Base-by-base conservation (phyloP, 2,113 vertebrate genomes). In the Chaetodon trifascialis region DNA sequence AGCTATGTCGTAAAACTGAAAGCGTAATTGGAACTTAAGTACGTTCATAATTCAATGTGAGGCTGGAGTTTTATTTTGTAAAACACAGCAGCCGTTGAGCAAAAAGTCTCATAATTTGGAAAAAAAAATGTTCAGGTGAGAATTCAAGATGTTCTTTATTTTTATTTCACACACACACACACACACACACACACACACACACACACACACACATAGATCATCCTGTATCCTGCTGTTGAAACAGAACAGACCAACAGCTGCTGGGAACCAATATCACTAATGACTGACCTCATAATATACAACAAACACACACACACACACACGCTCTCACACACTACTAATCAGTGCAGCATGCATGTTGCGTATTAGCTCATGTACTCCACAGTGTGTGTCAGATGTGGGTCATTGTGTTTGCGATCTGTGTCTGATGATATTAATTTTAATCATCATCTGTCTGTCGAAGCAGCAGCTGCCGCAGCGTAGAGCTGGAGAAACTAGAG, bases 201-300 rank as follows among this genome's bases (percentile, higher is more conserved):
- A 49, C 64, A 56, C 56, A 75, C 47, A 60, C 62, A 56, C 58
- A 79, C 55, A 75, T 47, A 72, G 68, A 77, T 90, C 62, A 87
- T 89, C 76, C 67, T 17, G 46, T 25, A 80, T 86, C 88, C 79
- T 86, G 83, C 81, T 84, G 84, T 49, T 87, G 69, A 83, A 86
- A 77, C 76, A 80, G 72, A 86, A 23, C 25, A 80, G 80, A 85
- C 69, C 79, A 87, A 85, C 88, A 90, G 78, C 86, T 92, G 91
- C 83, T 89, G 85, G 52, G 74, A 88, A 92, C 88, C 79, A 92
- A 92, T 93, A 93, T 92, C 89, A 81, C 86, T 92, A 92, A 93
- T 92, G 92, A 92, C 90, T 86, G 86, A 84, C 89, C 87, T 66
- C 60, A 44, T 63, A 78, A 63, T 54, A 62, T 16, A 65, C 79